phyloP scores from a whole-genome alignment of 2,113 vertebrate genomes.

The Panurus biarmicus region DNA sequence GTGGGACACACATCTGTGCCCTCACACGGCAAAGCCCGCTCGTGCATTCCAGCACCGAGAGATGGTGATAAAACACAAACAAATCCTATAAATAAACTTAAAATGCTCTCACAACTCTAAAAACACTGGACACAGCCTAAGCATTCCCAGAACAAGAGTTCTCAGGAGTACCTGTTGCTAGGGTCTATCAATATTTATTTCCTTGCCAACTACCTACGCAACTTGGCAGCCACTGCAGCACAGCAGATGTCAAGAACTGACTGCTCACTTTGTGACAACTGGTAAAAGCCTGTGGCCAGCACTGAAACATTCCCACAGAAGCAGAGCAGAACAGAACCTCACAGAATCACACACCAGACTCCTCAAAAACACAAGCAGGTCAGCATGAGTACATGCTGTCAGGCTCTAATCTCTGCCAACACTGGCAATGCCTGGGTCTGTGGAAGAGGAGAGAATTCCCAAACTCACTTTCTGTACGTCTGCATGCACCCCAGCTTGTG shows the following conservation, averaged over 20 bases:
- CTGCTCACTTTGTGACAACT: not conserved
- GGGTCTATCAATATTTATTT: constrained; percentile 43
- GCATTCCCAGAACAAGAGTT: constrained; percentile 24
- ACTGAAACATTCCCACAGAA: not conserved
- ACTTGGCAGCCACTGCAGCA: constrained; percentile 10
- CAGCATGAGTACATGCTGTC: not conserved
- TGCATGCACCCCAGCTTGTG: accelerated
- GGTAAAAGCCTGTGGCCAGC: not conserved
- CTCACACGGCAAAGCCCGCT: not conserved
- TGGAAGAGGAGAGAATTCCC: not conserved
- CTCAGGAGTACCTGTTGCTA: constrained; percentile 42
- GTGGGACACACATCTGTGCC: not conserved
- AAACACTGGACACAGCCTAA: not conserved
- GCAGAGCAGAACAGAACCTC: not conserved
- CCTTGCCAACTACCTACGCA: constrained; percentile 1
- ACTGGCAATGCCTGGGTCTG: not conserved
- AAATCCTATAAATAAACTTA: constrained; percentile 16
- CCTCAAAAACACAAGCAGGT: constrained; percentile 21
- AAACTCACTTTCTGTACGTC: not conserved
- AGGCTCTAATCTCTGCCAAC: not conserved
- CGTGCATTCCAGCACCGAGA: not conserved
- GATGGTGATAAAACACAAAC: not conserved
- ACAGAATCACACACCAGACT: not conserved
- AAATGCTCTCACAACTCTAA: not conserved
- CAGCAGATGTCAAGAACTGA: constrained; percentile 36